phyloP scores from a whole-genome alignment of 2,113 vertebrate genomes.

The Lethenteron camtschaticum region DNA sequence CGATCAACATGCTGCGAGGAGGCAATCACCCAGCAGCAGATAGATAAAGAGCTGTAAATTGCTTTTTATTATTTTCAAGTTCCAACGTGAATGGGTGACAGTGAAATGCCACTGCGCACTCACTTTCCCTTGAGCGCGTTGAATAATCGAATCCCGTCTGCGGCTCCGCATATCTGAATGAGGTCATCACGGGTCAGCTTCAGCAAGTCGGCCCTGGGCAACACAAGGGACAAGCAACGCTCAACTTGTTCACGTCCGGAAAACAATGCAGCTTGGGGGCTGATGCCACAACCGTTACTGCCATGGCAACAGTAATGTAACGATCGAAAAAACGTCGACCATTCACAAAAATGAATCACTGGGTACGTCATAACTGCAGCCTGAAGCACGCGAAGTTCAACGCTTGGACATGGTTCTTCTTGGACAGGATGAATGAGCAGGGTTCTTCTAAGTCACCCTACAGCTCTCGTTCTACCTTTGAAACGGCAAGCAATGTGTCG shows the following conservation, averaged over 20 bases:
- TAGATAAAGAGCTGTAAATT: neutral
- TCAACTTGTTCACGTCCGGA: neutral
- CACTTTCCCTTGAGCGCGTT: slow-evolving; percentile 79
- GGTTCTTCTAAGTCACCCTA: too few relatives aligned
- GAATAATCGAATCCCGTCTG: slow-evolving; percentile 83
- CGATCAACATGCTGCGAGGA: neutral
- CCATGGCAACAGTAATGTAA: too few relatives aligned
- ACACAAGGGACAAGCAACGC: neutral
- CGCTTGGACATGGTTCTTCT: too few relatives aligned
- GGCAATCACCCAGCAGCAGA: neutral
- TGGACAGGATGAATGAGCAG: too few relatives aligned
- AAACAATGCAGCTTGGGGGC: neutral
- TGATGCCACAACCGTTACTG: neutral
- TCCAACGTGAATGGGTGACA: neutral
- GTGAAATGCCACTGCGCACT: slow-evolving; percentile 11
- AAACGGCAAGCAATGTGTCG: too few relatives aligned
- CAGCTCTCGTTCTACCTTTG: too few relatives aligned
- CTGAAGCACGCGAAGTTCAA: too few relatives aligned
- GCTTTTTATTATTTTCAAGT: neutral
- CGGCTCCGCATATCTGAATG: slow-evolving; percentile 95
- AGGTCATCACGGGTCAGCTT: slow-evolving; percentile 87
- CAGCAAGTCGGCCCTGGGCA: slow-evolving; percentile 53
- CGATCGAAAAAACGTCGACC: slow-evolving; percentile 5
- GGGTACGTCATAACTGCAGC: neutral
- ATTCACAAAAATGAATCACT: neutral